Evolutionary conservation across 2,797 vertebrate species (phyloP), one percentile per base, ranked within the genome.

Genomic region (Phrynocephalus forsythii): DNA sequence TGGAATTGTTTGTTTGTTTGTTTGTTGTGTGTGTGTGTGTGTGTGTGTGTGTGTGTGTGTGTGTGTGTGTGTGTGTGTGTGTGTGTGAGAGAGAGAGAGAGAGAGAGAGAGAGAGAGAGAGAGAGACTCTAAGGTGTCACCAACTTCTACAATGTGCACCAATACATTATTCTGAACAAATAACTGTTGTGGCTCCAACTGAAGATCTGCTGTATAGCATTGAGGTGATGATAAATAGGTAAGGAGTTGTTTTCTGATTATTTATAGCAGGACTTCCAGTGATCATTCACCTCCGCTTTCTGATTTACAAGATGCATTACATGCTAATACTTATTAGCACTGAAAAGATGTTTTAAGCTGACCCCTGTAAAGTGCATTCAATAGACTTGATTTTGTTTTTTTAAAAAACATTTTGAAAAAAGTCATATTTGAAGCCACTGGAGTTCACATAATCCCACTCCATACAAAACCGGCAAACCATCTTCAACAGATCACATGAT

Each of bases 81-180:
- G 33, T 33, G 33, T 33, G 33, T 33, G 33, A 33, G 33, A 33
- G 33, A 33, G 33, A 33, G 33, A 33, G 33, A 33, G 33, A 33
- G 33, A 33, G 33, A 33, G 33, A 33, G 33, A 33, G 33, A 33
- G 33, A 33, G 33, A 33, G 33, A 33, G 52, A 75, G 44, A 52
- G 20, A 20, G 71, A n/a, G 44, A 44, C 73, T 15, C 30, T 30
- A 67, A n/a, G 28, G 6, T 82, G 11, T 71, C 26, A 68, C 72
- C 48, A 28, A 7, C 33, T 52, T 48, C 75, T 24, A 44, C 78
- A 60, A 85, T 81, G 30, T 28, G 91, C 91, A 56, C 91, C 93
- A 91, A 82, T 95, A 84, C 85, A 85, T 92, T 86, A 91, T 90
- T 94, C 94, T 90, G 94, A 92, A 94, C 89, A 93, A 94, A 93